Conservation (phyloP, 2,797 vertebrate species). For the Phrynocephalus vlangalii region DNA sequence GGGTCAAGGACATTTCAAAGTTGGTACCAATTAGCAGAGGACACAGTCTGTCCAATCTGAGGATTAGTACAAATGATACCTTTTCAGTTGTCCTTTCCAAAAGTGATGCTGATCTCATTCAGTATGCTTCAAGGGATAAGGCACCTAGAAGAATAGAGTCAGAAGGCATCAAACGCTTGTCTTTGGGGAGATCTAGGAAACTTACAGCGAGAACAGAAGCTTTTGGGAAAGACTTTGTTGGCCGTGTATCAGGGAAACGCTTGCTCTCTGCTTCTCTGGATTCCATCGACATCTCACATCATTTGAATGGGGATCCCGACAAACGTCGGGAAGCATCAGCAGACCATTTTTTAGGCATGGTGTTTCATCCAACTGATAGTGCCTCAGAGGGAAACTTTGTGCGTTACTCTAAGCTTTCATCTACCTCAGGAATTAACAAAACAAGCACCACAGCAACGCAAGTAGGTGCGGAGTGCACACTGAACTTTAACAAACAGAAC, state of each 20-base stretch:
- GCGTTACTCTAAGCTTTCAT: constrained; percentile 78
- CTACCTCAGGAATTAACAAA: constrained; percentile 81
- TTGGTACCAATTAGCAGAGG: constrained; percentile 63
- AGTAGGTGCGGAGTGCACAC: constrained; percentile 26
- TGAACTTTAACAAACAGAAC: constrained; percentile 71
- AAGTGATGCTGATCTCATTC: constrained; percentile 65
- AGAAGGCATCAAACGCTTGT: constrained; percentile 77
- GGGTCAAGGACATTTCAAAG: constrained; percentile 67
- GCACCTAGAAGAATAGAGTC: constrained; percentile 69
- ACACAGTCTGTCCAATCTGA: constrained; percentile 70
- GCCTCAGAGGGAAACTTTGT: constrained; percentile 84
- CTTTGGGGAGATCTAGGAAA: constrained; percentile 71
- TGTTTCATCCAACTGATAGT: constrained; percentile 76
- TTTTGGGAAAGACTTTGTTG: constrained; percentile 58
- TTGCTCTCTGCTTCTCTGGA: constrained; percentile 78
- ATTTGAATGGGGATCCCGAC: constrained; percentile 53
- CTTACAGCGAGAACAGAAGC: constrained; percentile 66
- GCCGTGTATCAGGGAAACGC: constrained; percentile 74
- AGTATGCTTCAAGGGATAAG: constrained; percentile 72
- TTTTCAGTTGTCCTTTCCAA: constrained; percentile 62
- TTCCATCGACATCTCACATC: constrained; percentile 75
- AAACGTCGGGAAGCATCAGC: constrained; percentile 58
- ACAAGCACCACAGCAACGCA: constrained; percentile 64
- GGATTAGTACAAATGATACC: constrained; percentile 68
- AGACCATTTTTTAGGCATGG: constrained; percentile 73